A percentile compares a stretch with the other conserved stretches of the same genome.
Conservation (phyloP, 2,113 vertebrate species). For the Sigmodon hispidus region DNA sequence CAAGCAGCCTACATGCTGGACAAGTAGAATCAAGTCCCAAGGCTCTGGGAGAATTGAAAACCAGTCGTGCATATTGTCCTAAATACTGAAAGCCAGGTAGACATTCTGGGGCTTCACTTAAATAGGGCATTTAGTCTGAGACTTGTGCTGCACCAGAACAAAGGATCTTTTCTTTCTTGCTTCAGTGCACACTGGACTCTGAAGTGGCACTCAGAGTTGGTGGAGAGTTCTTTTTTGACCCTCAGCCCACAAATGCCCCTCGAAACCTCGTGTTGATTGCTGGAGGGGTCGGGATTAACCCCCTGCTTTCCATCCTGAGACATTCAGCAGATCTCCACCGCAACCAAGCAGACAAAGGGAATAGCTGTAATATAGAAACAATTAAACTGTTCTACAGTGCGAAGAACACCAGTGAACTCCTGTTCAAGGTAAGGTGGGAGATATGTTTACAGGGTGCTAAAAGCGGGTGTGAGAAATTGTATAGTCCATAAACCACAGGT, state of each 20-base stretch:
- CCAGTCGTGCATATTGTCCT: not conserved
- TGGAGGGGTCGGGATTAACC: constrained; percentile 91
- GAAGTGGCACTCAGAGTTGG: constrained; percentile 93
- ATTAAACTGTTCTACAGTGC: constrained; percentile 93
- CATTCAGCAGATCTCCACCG: constrained; percentile 90
- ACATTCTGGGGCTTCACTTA: not conserved
- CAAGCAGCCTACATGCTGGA: not conserved
- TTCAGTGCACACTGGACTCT: constrained; percentile 92
- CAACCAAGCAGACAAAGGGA: constrained; percentile 74
- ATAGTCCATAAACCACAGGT: not conserved
- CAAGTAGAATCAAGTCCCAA: not conserved
- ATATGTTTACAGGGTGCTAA: rapidly evolving
- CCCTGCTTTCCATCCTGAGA: constrained; percentile 95
- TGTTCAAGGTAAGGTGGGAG: constrained; percentile 91
- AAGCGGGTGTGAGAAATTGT: not conserved
- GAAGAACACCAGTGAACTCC: constrained; percentile 90
- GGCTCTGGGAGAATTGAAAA: not conserved
- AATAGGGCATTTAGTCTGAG: not conserved
- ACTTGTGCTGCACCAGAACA: not conserved
- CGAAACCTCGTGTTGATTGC: constrained; percentile 94
- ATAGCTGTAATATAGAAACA: constrained; percentile 85
- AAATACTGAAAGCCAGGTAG: not conserved
- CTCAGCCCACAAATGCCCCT: constrained; percentile 89
- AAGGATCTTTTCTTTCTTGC: constrained; percentile 71
- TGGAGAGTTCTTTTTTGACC: constrained; percentile 94